Percentiles rank a stretch among this genome's conserved stretches.
Evolutionary conservation across 2,888 invertebrate species (phyloP).

Genomic region (Drosophila eohydei): DNA sequence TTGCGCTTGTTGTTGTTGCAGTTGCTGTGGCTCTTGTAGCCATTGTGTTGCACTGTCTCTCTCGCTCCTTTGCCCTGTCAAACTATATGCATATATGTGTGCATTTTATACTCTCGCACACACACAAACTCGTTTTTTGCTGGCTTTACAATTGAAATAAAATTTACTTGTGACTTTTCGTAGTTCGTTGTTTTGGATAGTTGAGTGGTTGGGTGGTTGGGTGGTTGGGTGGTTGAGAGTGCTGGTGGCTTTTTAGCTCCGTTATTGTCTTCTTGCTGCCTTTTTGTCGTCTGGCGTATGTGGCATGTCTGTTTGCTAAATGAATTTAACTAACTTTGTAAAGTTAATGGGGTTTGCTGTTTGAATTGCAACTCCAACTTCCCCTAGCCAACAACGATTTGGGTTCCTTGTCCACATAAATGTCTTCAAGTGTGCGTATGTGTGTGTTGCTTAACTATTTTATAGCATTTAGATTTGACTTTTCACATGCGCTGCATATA

Average conservation of each 20-base stretch:
- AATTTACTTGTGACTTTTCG: constrained; percentile 81
- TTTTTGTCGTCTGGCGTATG: constrained; percentile 46
- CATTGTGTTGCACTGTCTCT: constrained; percentile 24
- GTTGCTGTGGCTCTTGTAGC: constrained; percentile 37
- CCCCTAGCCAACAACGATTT: constrained; percentile 6
- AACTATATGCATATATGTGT: constrained; percentile 34
- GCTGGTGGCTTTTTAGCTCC: constrained; percentile 21
- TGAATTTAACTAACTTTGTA: constrained; percentile 81
- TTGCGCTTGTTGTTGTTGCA: constrained; percentile 67
- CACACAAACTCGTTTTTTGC: constrained; percentile 58
- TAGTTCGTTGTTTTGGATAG: constrained; percentile 57
- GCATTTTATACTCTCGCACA: constrained; percentile 36
- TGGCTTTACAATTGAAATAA: constrained; percentile 78
- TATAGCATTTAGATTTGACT: constrained; percentile 72
- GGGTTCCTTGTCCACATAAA: constrained; percentile 7
- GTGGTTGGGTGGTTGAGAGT: constrained; percentile 34
- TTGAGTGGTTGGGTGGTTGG: constrained; percentile 33
- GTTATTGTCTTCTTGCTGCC: constrained; percentile 50
- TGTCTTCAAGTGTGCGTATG: constrained; percentile 12
- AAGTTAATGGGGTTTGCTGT: constrained; percentile 81
- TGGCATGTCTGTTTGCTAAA: constrained; percentile 73
- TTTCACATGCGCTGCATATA: constrained; percentile 65
- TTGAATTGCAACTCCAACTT: constrained; percentile 66
- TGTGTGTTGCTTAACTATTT: constrained; percentile 55
- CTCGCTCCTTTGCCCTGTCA: constrained; percentile 2